These are phyloP conservation scores for Choristoneura rosaceana DNA, from an alignment of 2,888 invertebrate genomes.

Conservation along the genomic window DNA sequence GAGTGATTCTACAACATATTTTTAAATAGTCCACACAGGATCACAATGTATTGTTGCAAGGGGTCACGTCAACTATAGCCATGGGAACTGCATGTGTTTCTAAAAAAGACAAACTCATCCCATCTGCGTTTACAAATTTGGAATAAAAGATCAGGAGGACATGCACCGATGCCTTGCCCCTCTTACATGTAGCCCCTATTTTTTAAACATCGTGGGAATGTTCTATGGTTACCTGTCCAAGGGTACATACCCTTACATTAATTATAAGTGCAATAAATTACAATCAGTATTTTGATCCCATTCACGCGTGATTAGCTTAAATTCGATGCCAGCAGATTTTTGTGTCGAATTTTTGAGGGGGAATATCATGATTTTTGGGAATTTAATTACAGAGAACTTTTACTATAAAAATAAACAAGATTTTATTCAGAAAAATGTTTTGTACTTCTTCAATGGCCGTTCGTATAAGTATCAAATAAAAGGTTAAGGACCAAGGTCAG, in stretches of 20 bases:
- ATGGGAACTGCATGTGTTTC: constrained; percentile 43
- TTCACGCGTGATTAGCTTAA: constrained; percentile 70
- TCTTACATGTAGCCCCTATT: constrained; percentile 71
- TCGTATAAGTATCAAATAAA: neutral
- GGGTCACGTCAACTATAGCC: constrained; percentile 41
- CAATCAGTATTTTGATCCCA: constrained; percentile 77
- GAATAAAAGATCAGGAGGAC: constrained; percentile 56
- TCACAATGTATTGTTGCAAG: constrained; percentile 33
- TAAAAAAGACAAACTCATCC: constrained; percentile 42
- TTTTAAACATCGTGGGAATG: constrained; percentile 78
- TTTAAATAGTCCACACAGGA: constrained; percentile 3
- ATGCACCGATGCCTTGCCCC: constrained; percentile 69
- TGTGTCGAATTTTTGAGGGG: constrained; percentile 37
- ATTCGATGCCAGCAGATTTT: constrained; percentile 60
- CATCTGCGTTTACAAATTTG: constrained; percentile 55
- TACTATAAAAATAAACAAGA: neutral
- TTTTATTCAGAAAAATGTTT: neutral
- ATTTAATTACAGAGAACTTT: neutral
- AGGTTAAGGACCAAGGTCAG: neutral
- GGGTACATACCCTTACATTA: constrained; percentile 65
- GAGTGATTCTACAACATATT: neutral
- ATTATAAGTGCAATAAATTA: constrained; percentile 80
- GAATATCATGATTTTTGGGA: neutral
- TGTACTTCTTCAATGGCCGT: neutral
- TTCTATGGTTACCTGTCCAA: constrained; percentile 65